Evolutionary conservation across 92 coral and sea anemone species (phyloP), one percentile per base, ranked within the genome.

Genomic region (Bergia puertoricense): DNA sequence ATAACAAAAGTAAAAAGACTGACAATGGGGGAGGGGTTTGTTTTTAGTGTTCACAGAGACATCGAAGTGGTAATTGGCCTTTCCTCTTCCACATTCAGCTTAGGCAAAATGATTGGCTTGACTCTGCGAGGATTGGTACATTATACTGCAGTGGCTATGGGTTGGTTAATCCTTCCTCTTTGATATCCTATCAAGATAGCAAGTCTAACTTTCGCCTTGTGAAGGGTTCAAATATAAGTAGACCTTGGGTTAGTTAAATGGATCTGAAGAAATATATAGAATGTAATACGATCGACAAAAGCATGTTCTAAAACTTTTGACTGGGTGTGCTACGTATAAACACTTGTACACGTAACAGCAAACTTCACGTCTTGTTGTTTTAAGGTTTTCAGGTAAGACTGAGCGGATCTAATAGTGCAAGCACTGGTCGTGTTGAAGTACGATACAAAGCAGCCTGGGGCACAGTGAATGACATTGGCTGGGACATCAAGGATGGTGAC

Each of bases 401-500:
- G 14, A 46, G 54, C 16, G 81, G 62, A n/a, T 18, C 56, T 22
- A 45, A 39, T 62, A 44, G 81, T 77, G 59, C 14, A 77, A 77
- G 59, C 18, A 30, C 59, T 77, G 81, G 81, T 2, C 81, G 81
- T 77, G 81, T 77, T 22, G 81, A 77, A 45, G 62, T 77, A 40
- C 59, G 81, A 44, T 45, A 77, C 62, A 77, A 43, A 11, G 59
- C 38, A 77, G 81, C 45, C 81, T 77, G 81, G 81, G 81, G 81
- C 59, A 77, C 81, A 77, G 81, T 77, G 18, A 77, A 45, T 77
- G 81, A 77, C 59, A 46, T 42, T 77, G 59, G 30, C 6, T 86
- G 89, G 83, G 83, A 86, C 48, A 86, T 73, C 72, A 73, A 86
- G 39, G 89, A 86, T 36, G 89, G 80, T 45, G 22, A 76, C 50